A percentile compares a stretch with the other conserved stretches of the same genome.
Conservation (phyloP, 2,888 invertebrate genomes). For the Salpingus planirostris region DNA sequence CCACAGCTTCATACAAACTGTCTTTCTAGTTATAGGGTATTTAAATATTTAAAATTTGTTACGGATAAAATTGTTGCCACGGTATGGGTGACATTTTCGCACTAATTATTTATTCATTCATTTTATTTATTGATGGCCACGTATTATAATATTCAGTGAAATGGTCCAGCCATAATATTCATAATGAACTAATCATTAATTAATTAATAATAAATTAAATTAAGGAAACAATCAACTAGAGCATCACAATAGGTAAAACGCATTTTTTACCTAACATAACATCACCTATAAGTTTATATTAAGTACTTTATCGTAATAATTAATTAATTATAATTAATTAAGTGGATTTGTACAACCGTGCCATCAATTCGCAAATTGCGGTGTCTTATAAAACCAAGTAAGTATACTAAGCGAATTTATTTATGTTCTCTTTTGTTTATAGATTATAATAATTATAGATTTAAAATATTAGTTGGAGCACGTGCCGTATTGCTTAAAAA, state of each 20-base stretch:
- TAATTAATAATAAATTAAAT: slow-evolving; percentile 4
- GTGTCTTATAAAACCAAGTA: too few relatives aligned
- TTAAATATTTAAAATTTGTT: slow-evolving; percentile 15
- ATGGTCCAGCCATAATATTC: slow-evolving; percentile 27
- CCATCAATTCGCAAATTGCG: slow-evolving; percentile 22
- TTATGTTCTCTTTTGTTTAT: too few relatives aligned
- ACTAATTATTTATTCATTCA: too few relatives aligned
- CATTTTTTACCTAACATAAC: too few relatives aligned
- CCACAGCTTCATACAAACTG: slow-evolving; percentile 20
- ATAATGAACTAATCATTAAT: too few relatives aligned
- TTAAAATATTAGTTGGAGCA: too few relatives aligned
- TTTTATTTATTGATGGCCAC: slow-evolving; percentile 20
- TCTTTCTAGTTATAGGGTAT: slow-evolving; percentile 19
- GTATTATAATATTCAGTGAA: slow-evolving; percentile 9
- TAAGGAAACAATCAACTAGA: slow-evolving; percentile 1
- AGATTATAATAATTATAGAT: too few relatives aligned
- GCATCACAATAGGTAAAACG: too few relatives aligned
- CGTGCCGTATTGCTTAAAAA: slow-evolving; percentile 18
- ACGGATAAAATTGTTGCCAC: slow-evolving; percentile 17
- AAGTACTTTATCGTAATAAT: too few relatives aligned
- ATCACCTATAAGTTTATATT: too few relatives aligned
- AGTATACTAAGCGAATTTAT: too few relatives aligned
- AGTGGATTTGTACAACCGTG: slow-evolving; percentile 12
- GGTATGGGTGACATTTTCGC: slow-evolving; percentile 36
- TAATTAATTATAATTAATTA: too few relatives aligned